Evolutionary conservation across 1,140 invertebrate species (phyloP).

Genomic region (Dufourea novaeangliae): DNA sequence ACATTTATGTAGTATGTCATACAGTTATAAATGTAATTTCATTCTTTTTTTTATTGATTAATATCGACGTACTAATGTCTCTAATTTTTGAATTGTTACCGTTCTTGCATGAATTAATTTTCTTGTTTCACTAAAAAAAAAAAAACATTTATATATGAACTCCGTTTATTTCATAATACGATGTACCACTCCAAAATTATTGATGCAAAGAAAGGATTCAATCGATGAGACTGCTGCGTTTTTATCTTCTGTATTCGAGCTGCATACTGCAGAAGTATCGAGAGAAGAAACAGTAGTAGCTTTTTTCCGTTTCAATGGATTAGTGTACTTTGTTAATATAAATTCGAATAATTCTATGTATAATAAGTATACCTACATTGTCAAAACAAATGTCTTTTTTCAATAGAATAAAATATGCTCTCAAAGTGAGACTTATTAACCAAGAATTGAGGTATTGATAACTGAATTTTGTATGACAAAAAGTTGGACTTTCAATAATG

Average conservation of each 20-base stretch:
- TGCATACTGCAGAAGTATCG: background rate
- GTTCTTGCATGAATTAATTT: slow-evolving; percentile 18
- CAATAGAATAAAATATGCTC: slow-evolving; percentile 8
- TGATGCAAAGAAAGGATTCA: slow-evolving; percentile 31
- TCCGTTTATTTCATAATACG: slow-evolving; percentile 36
- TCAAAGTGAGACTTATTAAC: slow-evolving; percentile 11
- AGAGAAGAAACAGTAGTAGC: background rate
- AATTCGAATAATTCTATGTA: background rate
- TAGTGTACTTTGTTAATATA: background rate
- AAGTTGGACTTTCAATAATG: slow-evolving; percentile 37
- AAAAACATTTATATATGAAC: slow-evolving; percentile 13
- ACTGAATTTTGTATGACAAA: slow-evolving; percentile 30
- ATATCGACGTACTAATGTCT: background rate
- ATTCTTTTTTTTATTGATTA: slow-evolving; percentile 2
- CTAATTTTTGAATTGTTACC: slow-evolving; percentile 39
- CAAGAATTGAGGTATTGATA: slow-evolving; percentile 13
- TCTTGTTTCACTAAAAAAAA: slow-evolving; percentile 4
- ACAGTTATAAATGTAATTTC: slow-evolving; percentile 30
- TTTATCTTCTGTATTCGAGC: slow-evolving; percentile 21
- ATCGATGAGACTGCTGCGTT: slow-evolving; percentile 28
- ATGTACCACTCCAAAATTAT: slow-evolving; percentile 36
- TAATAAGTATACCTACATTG: background rate
- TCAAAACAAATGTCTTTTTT: slow-evolving; percentile 27
- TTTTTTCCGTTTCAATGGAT: slow-evolving; percentile 20
- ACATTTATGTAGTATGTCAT: slow-evolving; percentile 36